Evolutionary conservation across 2,113 vertebrate species (phyloP).

Genomic region (Corvus moneduloides): DNA sequence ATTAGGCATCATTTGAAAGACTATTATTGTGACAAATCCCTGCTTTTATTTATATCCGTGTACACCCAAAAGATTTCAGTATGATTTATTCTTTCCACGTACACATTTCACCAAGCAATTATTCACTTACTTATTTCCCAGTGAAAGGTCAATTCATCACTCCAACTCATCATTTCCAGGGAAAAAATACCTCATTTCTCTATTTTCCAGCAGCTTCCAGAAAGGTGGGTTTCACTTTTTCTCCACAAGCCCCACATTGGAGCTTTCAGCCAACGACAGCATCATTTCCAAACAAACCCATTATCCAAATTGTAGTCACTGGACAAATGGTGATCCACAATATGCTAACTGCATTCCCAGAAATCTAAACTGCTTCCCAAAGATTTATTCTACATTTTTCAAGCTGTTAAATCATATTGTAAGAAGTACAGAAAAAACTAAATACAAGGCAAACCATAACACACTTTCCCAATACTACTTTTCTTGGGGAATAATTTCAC

Average conservation of each 20-base stretch:
- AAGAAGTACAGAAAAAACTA: not conserved
- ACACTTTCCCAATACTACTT: not conserved
- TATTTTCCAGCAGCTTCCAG: not conserved
- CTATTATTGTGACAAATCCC: not conserved
- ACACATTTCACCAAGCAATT: not conserved
- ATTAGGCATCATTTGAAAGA: not conserved
- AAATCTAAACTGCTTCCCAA: not conserved
- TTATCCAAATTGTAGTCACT: not conserved
- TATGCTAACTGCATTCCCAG: not conserved
- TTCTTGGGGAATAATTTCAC: not conserved
- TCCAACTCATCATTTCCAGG: not conserved
- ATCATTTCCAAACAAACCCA: not conserved
- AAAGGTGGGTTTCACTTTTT: not conserved
- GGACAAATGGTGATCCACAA: not conserved
- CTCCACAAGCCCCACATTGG: not conserved
- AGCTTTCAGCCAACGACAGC: not conserved
- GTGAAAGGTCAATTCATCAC: not conserved
- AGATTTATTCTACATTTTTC: not conserved
- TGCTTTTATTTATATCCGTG: not conserved
- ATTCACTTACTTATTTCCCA: conserved; percentile 29
- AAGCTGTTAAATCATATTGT: not conserved
- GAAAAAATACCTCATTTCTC: not conserved
- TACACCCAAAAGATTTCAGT: not conserved
- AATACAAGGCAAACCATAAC: not conserved
- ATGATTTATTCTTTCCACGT: not conserved